These are phyloP conservation scores for Anguilla marmorata DNA, from an alignment of 2,797 vertebrate species.

Conservation along the genomic window DNA sequence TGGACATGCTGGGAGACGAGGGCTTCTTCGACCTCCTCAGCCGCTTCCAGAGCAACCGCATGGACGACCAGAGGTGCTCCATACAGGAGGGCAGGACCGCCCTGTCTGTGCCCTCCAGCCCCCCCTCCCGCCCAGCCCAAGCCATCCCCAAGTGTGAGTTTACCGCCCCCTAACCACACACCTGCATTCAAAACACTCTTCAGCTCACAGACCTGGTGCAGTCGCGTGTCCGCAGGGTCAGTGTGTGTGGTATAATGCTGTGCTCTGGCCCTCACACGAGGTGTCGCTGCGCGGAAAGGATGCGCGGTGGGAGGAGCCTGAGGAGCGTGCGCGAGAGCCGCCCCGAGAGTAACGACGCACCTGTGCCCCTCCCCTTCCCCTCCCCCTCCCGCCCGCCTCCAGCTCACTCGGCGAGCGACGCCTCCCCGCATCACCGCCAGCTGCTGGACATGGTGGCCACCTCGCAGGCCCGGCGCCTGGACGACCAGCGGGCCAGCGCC, in stretches of 20 bases:
- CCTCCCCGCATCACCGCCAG: constrained; percentile 84
- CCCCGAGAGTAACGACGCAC: background rate
- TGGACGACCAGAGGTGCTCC: constrained; percentile 95
- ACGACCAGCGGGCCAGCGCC: constrained; percentile 88
- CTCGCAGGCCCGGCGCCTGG: constrained; percentile 87
- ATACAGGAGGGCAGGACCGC: constrained; percentile 73
- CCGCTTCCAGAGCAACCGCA: constrained; percentile 91
- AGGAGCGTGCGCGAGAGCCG: no score
- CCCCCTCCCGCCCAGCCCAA: constrained; percentile 73
- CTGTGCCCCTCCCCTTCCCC: background rate
- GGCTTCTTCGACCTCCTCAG: constrained; percentile 95
- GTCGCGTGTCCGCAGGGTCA: background rate
- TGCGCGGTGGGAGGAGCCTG: background rate
- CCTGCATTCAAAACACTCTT: background rate
- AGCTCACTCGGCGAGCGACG: constrained; percentile 72
- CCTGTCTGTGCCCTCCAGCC: constrained; percentile 56
- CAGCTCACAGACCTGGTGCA: background rate
- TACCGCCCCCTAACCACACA: constrained; percentile 28
- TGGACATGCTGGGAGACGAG: constrained; percentile 83
- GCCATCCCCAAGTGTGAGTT: constrained; percentile 82
- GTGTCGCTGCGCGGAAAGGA: no score
- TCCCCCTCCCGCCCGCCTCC: background rate
- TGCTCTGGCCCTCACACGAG: no score
- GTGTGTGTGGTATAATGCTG: no score
- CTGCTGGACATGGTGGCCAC: constrained; percentile 90